Conservation (phyloP, 1,140 invertebrate genomes). For the Cecropterus lyciades region DNA sequence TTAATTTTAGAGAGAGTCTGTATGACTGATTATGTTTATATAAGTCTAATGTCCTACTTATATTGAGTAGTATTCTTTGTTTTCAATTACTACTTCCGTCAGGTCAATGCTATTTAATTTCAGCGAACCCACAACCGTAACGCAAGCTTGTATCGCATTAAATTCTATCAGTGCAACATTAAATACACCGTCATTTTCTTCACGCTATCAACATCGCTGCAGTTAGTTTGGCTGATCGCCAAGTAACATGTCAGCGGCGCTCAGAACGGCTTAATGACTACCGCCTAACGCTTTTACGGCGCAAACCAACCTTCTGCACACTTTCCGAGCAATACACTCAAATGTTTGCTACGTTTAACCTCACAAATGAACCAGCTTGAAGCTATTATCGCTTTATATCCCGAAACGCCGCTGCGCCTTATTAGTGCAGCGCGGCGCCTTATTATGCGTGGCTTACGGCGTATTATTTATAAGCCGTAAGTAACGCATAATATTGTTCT, state of each 20-base stretch:
- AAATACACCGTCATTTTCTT: conserved; percentile 20
- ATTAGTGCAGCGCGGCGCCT: conserved; percentile 3
- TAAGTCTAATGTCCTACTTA: too few relatives aligned
- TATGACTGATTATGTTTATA: too few relatives aligned
- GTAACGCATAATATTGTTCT: neutral
- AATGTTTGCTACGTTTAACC: conserved; percentile 22
- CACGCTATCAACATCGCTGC: conserved; percentile 20
- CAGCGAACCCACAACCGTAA: neutral
- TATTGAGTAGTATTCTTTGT: too few relatives aligned
- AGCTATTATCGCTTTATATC: conserved; percentile 1
- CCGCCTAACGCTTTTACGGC: conserved; percentile 9
- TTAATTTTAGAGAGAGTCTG: too few relatives aligned
- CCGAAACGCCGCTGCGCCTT: neutral
- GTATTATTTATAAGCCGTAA: neutral
- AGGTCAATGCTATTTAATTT: too few relatives aligned
- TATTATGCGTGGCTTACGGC: too few relatives aligned
- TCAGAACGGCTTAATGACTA: conserved; percentile 28
- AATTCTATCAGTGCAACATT: conserved; percentile 13
- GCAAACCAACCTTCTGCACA: conserved; percentile 20
- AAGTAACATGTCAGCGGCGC: conserved; percentile 25
- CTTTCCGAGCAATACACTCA: conserved; percentile 18
- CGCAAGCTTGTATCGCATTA: neutral
- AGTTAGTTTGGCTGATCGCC: conserved; percentile 33
- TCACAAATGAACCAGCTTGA: conserved; percentile 15
- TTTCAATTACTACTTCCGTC: too few relatives aligned